Conservation (phyloP, 2,797 vertebrate species). For the Arctocebus calabarensis region DNA sequence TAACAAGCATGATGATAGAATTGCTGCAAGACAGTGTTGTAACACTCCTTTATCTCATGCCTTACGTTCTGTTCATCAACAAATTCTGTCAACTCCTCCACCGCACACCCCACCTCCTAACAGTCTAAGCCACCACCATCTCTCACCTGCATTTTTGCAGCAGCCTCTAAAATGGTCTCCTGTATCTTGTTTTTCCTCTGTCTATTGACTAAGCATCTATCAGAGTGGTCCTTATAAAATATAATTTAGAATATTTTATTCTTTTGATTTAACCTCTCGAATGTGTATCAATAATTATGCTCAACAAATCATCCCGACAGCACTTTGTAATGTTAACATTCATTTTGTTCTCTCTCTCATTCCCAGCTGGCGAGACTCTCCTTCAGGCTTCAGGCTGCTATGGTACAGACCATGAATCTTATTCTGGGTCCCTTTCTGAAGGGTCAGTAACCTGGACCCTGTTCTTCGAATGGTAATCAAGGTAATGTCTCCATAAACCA, state of each 20-base stretch:
- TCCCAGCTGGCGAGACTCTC: neutral
- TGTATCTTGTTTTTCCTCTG: neutral
- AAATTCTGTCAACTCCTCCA: neutral
- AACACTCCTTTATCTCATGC: neutral
- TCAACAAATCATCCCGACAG: neutral
- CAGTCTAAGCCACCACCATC: neutral
- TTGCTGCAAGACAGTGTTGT: neutral
- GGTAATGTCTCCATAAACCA: neutral
- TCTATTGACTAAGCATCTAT: neutral
- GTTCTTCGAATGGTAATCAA: neutral
- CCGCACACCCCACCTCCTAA: no score
- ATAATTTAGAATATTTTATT: neutral
- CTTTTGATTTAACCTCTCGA: neutral
- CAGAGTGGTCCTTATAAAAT: neutral
- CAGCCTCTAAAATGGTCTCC: neutral
- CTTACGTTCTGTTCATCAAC: neutral
- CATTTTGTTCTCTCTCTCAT: neutral
- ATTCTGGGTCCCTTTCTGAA: neutral
- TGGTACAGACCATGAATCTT: neutral
- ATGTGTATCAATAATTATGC: neutral
- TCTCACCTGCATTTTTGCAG: neutral
- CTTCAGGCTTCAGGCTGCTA: neutral
- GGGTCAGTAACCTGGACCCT: neutral
- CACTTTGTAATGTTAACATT: neutral
- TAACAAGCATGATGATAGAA: conserved; percentile 9